Conservation (phyloP, 2,797 vertebrate species). For the Heterohyrax brucei region DNA sequence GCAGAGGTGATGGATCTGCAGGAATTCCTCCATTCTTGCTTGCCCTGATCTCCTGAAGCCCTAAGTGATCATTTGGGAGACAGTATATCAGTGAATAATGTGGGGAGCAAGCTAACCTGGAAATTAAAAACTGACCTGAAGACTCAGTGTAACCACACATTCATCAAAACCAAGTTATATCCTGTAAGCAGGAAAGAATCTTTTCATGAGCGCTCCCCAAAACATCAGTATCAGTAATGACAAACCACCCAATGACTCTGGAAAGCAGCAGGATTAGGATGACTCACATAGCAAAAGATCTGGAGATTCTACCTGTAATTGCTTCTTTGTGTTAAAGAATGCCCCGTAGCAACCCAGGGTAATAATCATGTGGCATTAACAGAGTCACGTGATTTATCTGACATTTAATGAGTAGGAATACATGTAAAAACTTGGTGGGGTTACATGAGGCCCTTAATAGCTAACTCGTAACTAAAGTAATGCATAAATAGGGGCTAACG, state of each 20-base stretch:
- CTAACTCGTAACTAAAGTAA: slow-evolving; percentile 68
- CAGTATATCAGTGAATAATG: not conserved
- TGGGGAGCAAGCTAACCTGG: not conserved
- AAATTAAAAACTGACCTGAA: slow-evolving; percentile 49
- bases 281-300: slow-evolving; percentile 27
- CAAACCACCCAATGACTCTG: not conserved
- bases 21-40: not conserved
- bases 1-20: not conserved
- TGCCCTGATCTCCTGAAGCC: not conserved
- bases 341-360: not conserved
- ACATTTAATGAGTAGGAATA: slow-evolving; percentile 49
- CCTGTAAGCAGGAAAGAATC: not conserved
- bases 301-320: slow-evolving; percentile 22
- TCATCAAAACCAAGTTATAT: not conserved
- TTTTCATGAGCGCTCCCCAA: slow-evolving; percentile 1
- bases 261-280: not conserved
- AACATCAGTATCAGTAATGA: slow-evolving; percentile 2
- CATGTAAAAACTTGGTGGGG: slow-evolving; percentile 49
- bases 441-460: slow-evolving; percentile 22
- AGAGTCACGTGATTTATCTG: slow-evolving; percentile 24
- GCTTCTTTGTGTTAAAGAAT: slow-evolving; percentile 70
- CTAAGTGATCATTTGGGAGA: not conserved
- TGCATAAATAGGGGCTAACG: slow-evolving; percentile 49
- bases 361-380: slow-evolving; percentile 46
- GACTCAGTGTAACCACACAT: not conserved